These are phyloP conservation scores for Nilaparvata lugens DNA, from an alignment of 1,140 invertebrate species.

Conservation along the genomic window DNA sequence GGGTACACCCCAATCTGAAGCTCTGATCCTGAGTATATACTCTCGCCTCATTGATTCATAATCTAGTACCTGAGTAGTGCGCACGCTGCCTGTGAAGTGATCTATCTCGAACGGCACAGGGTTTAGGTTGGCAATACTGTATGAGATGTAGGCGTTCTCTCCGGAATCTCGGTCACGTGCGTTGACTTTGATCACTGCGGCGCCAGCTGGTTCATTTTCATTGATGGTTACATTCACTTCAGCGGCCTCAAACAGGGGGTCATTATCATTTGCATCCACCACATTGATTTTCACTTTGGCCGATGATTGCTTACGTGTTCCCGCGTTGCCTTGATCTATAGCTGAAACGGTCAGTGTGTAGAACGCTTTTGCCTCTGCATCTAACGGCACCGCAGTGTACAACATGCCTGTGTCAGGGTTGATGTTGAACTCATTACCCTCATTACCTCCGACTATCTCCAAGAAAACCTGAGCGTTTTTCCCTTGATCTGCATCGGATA, in stretches of 20 bases:
- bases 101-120: slow-evolving; percentile 92
- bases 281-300: slow-evolving; percentile 84
- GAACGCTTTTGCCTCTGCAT: slow-evolving; percentile 78
- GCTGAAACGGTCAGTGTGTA: slow-evolving; percentile 89
- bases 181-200: slow-evolving; percentile 67
- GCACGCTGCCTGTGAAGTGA: slow-evolving; percentile 82
- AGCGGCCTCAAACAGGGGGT: slow-evolving; percentile 70
- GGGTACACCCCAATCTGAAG: slow-evolving; percentile 90
- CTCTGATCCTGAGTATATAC: slow-evolving; percentile 73
- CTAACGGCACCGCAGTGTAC: slow-evolving; percentile 72
- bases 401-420: slow-evolving; percentile 83
- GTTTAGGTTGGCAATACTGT: slow-evolving; percentile 81
- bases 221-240: slow-evolving; percentile 57
- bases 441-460: slow-evolving; percentile 87
- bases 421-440: slow-evolving; percentile 77
- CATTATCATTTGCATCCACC: slow-evolving; percentile 85
- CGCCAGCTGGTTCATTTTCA: slow-evolving; percentile 82
- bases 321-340: slow-evolving; percentile 76
- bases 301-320: slow-evolving; percentile 73
- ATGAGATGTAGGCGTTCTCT: slow-evolving; percentile 91
- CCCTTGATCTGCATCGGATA: slow-evolving; percentile 74
- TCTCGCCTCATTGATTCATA: slow-evolving; percentile 81
- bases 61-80: slow-evolving; percentile 73
- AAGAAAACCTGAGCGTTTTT: slow-evolving; percentile 74
- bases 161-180: slow-evolving; percentile 84